Evolutionary conservation across 2,113 vertebrate genomes (phyloP), one percentile per base, ranked within the genome.

Genomic region (Rhea americana): DNA sequence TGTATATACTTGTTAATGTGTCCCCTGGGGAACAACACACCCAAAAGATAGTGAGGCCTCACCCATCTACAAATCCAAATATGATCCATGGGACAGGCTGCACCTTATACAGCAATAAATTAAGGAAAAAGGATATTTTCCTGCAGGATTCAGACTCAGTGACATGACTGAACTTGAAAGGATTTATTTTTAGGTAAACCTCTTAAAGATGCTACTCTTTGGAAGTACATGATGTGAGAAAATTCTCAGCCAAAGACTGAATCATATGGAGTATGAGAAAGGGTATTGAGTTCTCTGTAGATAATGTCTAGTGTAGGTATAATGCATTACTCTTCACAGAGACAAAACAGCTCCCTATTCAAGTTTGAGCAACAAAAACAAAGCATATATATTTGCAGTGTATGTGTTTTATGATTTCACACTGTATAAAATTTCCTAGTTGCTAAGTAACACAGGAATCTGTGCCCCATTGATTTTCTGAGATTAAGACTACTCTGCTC

Each of bases 1-100:
- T 75, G 65, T 56, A 18, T 70, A 26, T 63, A 28, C 82, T 87
- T 83, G 82, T 61, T 66, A 11, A 1, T 67, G 17, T 86, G 68
- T 94, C 79, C 87, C 56, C 62, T 72, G 55, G 67, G 91, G 65
- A 94, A 67, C 85, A 95, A 78, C 89, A 26, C 61, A 74, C 79
- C 30, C 43, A 32, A 71, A 51, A 68, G 47, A 48, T 63, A 77
- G 48, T 16, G 58, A 58, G 28, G 59, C 90, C 56, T 65, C 93
- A 92, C 85, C 93, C 90, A 78, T 17, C 56, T 78, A 17, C 15
- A 55, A 73, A 89, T 70, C 10, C 53, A 50, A 82, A 58, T 87
- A 28, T 77, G 19, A 3, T 3, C 16, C 32, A 39, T 53, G 50
- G 79, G 43, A 93, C 61, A 45, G 51, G 71, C 70, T 87, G 78